phyloP scores from a whole-genome alignment of 2,888 invertebrate species.

The Trichogramma dendrolimi region DNA sequence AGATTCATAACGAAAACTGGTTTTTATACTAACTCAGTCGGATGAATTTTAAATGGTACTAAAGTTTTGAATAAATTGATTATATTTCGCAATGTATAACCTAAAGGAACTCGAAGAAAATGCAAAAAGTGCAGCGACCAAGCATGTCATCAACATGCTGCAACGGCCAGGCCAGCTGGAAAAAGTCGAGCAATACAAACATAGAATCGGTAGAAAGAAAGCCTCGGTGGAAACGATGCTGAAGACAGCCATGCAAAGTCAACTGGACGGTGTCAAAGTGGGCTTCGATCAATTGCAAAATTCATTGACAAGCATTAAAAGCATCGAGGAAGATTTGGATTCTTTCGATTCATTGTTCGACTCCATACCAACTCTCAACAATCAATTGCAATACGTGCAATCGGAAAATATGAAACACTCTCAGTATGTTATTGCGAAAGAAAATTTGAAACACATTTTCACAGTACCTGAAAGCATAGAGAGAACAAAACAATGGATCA shows the following conservation, averaged over 20 bases:
- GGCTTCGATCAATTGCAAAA: constrained; percentile 86
- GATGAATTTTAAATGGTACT: too few species aligned
- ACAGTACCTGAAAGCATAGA: constrained; percentile 95
- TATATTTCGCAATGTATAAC: constrained; percentile 35
- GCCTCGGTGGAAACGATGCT: constrained; percentile 90
- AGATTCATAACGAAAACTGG: too few species aligned
- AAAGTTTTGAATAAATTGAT: too few species aligned
- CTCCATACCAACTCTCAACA: constrained; percentile 74
- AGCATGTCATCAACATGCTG: constrained; percentile 86
- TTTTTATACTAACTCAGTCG: too few species aligned
- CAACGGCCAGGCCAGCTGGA: constrained; percentile 94
- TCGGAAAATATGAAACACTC: constrained; percentile 93
- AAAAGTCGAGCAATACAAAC: constrained; percentile 78
- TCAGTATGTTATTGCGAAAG: constrained; percentile 96
- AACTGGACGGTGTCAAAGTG: constrained; percentile 91
- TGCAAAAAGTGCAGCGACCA: constrained; percentile 72
- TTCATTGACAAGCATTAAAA: constrained; percentile 76
- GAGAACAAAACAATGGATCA: constrained; percentile 89
- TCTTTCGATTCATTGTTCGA: constrained; percentile 68
- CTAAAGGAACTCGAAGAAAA: constrained; percentile 68
- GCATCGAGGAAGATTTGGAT: constrained; percentile 55
- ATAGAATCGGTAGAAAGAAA: constrained; percentile 71
- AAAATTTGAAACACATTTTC: constrained; percentile 96
- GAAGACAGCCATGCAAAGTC: constrained; percentile 98
- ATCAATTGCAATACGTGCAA: constrained; percentile 77